Evolutionary conservation across 2,797 vertebrate genomes (phyloP).

Genomic region (Lepus oiostolus): DNA sequence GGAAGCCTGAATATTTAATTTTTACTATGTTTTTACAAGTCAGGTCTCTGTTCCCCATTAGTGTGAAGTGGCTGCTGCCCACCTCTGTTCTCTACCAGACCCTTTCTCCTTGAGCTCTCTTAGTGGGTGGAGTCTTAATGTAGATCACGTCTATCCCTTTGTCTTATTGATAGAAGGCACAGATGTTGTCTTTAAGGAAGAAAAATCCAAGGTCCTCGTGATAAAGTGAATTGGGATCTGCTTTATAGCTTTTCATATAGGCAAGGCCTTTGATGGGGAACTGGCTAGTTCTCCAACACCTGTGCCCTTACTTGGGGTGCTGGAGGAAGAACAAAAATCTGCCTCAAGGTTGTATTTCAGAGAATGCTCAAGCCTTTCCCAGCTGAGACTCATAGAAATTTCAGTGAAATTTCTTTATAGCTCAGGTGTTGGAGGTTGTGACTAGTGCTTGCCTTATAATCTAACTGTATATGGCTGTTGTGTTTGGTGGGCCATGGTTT

Average conservation of each 20-base stretch:
- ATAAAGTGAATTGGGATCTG: not conserved
- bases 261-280: not conserved
- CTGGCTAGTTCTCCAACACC: conserved; percentile 28
- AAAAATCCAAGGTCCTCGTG: not conserved
- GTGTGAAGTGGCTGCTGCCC: not conserved
- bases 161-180: conserved; percentile 5
- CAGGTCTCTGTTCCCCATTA: not conserved
- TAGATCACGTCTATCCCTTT: conserved; percentile 1
- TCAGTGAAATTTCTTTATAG: conserved; percentile 40
- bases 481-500: conserved; percentile 14
- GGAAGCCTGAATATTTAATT: conserved; percentile 30
- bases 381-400: conserved; percentile 22
- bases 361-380: not conserved
- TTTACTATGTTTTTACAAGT: conserved; percentile 54
- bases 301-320: not conserved
- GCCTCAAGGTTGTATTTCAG: not conserved
- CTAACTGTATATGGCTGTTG: not conserved
- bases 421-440: not conserved
- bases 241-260: conserved; percentile 56
- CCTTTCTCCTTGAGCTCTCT: not conserved
- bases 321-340: not conserved
- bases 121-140: not conserved
- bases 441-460: not conserved
- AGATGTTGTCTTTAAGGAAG: conserved; percentile 49
- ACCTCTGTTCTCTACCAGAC: not conserved